These are phyloP conservation scores for Parnassius orleans DNA, from an alignment of 2,888 invertebrate genomes.

Conservation along the genomic window DNA sequence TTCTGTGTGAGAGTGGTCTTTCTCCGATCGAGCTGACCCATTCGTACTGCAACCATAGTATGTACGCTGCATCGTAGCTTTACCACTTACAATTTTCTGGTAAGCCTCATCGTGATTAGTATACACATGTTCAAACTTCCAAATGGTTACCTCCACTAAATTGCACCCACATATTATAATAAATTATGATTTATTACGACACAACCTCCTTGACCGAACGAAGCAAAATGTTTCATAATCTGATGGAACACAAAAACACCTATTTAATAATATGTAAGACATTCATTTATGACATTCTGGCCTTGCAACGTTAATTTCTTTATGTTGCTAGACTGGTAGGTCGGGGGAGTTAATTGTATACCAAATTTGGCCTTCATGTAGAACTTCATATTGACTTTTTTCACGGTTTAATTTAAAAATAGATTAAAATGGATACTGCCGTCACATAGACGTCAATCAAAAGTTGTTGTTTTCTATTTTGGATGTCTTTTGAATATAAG, in stretches of 20 bases:
- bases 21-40: no score
- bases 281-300: conserved; percentile 45
- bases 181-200: conserved; percentile 34
- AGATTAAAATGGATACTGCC: no score
- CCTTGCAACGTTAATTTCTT: conserved; percentile 45
- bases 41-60: no score
- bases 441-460: no score
- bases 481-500: no score
- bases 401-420: conserved; percentile 1
- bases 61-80: no score
- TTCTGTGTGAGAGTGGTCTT: no score
- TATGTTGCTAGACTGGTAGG: conserved; percentile 29
- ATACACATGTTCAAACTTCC: no score
- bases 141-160: not conserved
- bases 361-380: conserved; percentile 12
- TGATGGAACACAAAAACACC: conserved; percentile 30
- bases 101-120: no score
- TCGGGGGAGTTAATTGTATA: conserved; percentile 17
- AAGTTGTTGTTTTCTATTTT: no score
- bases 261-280: conserved; percentile 39
- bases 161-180: not conserved
- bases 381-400: conserved; percentile 8
- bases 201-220: conserved; percentile 47
- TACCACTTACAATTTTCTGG: no score
- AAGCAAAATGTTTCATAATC: conserved; percentile 41